phyloP scores from a whole-genome alignment of 2,888 invertebrate genomes.

The Creontiades dilutus region DNA sequence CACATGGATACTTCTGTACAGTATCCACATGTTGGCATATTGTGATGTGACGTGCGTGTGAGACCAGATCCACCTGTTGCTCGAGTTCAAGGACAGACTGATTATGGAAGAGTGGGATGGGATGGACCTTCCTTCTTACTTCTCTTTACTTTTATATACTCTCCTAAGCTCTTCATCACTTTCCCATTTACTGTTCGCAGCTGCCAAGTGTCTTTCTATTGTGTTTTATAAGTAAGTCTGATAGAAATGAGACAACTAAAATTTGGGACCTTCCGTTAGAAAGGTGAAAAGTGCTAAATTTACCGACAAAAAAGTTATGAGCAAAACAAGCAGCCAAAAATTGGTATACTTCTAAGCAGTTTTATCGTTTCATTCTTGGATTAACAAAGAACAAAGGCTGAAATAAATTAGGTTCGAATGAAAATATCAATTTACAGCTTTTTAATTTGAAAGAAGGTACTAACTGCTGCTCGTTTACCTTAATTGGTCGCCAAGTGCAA shows the following conservation, averaged over 20 bases:
- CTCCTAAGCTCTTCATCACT: background rate
- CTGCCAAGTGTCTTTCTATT: background rate
- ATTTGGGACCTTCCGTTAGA: too few relatives aligned
- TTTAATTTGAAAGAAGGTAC: too few relatives aligned
- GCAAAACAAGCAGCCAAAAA: too few relatives aligned
- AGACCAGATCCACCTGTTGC: conserved; percentile 51
- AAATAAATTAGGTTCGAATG: too few relatives aligned
- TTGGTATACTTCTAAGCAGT: too few relatives aligned
- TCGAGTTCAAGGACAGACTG: conserved; percentile 38
- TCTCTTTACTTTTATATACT: background rate
- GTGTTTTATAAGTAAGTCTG: background rate
- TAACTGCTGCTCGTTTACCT: too few relatives aligned
- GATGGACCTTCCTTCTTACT: background rate
- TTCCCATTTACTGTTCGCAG: background rate
- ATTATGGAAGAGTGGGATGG: conserved; percentile 40
- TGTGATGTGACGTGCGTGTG: conserved; percentile 12
- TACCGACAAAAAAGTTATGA: too few relatives aligned
- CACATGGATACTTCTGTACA: background rate
- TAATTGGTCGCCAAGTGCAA: too few relatives aligned
- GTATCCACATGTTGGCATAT: background rate
- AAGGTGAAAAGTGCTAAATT: too few relatives aligned
- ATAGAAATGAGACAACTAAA: background rate
- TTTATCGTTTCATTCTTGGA: too few relatives aligned
- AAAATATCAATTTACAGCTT: too few relatives aligned
- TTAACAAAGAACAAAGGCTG: too few relatives aligned